These are phyloP conservation scores for Chalcosyrphus nemorum DNA, from an alignment of 2,888 invertebrate species.

Conservation along the genomic window DNA sequence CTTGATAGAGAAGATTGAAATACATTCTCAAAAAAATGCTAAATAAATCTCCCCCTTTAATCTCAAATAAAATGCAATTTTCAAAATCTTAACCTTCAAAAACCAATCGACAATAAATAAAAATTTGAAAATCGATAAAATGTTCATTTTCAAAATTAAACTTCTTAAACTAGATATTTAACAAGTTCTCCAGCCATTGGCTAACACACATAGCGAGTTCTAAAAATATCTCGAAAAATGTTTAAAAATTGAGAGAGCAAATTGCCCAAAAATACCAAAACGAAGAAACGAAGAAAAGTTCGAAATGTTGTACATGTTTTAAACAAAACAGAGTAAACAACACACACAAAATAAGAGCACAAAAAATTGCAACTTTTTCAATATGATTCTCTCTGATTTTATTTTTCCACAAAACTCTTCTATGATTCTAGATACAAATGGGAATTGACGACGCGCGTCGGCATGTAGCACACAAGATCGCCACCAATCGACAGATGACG, in stretches of 20 bases:
- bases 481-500: conserved; percentile 10
- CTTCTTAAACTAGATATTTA: conserved; percentile 43
- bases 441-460: conserved; percentile 17
- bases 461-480: too few species aligned
- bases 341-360: conserved; percentile 11
- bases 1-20: too few species aligned
- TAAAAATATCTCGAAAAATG: conserved; percentile 43
- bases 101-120: neutral
- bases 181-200: conserved; percentile 43
- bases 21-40: too few species aligned
- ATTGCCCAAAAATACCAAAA: conserved; percentile 20
- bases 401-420: neutral
- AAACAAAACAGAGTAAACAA: conserved; percentile 39
- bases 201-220: conserved; percentile 1
- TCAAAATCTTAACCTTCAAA: conserved; percentile 1
- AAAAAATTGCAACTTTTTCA: conserved; percentile 37
- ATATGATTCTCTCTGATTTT: neutral
- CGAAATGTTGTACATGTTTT: conserved; percentile 30
- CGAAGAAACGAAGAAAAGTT: neutral
- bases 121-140: conserved; percentile 1
- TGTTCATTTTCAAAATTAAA: conserved; percentile 28
- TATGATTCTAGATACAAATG: conserved; percentile 18
- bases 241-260: conserved; percentile 23
- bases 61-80: neutral
- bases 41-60: too few species aligned